A percentile compares a stretch with the other conserved stretches of the same genome.
phyloP scores from a whole-genome alignment of 2,113 vertebrate species.

The Diadophis punctatus region DNA sequence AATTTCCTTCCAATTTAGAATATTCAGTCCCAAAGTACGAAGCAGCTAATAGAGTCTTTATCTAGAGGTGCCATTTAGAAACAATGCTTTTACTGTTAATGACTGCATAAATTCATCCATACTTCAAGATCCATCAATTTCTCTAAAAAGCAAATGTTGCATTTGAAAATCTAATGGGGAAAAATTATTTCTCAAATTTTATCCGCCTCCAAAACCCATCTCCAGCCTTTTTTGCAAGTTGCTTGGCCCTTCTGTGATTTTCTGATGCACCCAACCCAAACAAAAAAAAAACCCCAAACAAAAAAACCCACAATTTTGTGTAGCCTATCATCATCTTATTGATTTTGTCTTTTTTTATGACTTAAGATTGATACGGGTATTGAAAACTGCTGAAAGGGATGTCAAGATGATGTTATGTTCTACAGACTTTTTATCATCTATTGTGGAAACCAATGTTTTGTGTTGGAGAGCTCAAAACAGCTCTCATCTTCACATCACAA shows the following conservation, averaged over 20 bases:
- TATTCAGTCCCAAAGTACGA: background rate
- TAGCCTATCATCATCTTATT: conserved; percentile 60
- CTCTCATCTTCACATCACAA: background rate
- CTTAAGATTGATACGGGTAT: conserved; percentile 57
- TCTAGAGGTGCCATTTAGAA: background rate
- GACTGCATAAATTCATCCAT: background rate
- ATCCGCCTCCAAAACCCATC: conserved; percentile 26
- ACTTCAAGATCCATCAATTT: background rate
- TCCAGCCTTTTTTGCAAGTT: conserved; percentile 19
- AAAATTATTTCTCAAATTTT: conserved; percentile 2
- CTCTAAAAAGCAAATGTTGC: conserved; percentile 1
- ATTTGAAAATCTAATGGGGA: background rate
- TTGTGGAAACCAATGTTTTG: conserved; percentile 39
- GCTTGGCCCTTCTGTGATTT: conserved; percentile 37
- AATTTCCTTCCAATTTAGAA: background rate
- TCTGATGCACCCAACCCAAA: conserved; percentile 39
- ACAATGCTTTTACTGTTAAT: background rate
- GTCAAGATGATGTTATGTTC: conserved; percentile 49
- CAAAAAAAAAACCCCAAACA: no score
- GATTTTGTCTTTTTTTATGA: conserved; percentile 54
- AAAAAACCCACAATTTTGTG: conserved; percentile 43
- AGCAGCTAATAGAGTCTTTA: background rate
- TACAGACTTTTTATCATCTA: conserved; percentile 31
- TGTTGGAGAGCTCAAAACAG: conserved; percentile 10
- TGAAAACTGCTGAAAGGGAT: conserved; percentile 53